Evolutionary conservation across 2,888 invertebrate species (phyloP).

Genomic region (Amaurobius ferox): DNA sequence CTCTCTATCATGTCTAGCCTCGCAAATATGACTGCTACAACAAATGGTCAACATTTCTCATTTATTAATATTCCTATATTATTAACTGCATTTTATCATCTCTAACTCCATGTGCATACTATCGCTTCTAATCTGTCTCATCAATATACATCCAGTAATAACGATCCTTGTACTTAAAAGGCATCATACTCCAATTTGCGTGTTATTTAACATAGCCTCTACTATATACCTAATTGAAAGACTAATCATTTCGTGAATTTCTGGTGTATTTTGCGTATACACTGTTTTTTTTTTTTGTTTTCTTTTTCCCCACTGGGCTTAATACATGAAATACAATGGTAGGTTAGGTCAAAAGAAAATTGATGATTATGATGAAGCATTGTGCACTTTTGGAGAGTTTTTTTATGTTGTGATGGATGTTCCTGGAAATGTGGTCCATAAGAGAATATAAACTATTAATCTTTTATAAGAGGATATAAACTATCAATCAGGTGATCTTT

Average conservation of each 20-base stretch:
- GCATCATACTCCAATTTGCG: not conserved
- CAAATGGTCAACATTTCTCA: no score
- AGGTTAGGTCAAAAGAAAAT: not conserved
- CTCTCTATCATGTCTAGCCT: no score
- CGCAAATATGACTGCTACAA: no score
- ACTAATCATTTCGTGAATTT: not conserved
- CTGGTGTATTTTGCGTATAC: not conserved
- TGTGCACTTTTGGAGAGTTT: not conserved
- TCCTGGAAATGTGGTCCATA: not conserved
- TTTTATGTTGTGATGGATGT: not conserved
- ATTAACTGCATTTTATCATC: no score
- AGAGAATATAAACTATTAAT: not conserved
- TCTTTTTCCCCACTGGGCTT: not conserved
- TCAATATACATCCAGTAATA: not conserved
- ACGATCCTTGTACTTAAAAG: not conserved
- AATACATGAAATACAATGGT: not conserved
- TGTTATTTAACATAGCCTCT: not conserved
- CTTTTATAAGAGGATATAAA: constrained; percentile 5
- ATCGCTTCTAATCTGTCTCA: not conserved
- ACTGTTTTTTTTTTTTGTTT: no score
- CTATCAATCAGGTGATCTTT: not conserved
- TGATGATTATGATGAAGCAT: constrained; percentile 5
- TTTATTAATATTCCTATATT: no score
- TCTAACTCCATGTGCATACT: no score
- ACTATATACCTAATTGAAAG: not conserved